A percentile compares a stretch with the other conserved stretches of the same genome.
These are phyloP conservation scores for Napeogenes sylphis DNA, from an alignment of 2,888 invertebrate genomes.

Conservation along the genomic window DNA sequence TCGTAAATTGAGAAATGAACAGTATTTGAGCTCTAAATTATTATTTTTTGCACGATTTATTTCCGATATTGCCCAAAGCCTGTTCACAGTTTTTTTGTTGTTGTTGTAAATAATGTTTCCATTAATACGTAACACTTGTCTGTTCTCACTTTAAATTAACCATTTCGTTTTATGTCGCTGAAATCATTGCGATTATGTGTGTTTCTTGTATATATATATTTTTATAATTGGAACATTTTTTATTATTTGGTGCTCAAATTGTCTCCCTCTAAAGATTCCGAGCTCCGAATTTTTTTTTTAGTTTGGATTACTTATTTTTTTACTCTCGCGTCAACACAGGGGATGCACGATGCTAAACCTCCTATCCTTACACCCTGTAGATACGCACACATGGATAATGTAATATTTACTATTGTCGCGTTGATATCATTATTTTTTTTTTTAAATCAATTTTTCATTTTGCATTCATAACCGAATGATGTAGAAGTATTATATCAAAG, in stretches of 20 bases:
- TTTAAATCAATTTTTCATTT: constrained; percentile 24
- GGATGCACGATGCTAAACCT: constrained; percentile 76
- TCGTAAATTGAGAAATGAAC: constrained; percentile 45
- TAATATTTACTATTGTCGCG: constrained; percentile 20
- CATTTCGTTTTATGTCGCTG: constrained; percentile 61
- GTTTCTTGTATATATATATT: constrained; percentile 39
- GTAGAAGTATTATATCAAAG: constrained; percentile 45
- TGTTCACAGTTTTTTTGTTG: constrained; percentile 33
- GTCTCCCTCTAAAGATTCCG: constrained; percentile 75
- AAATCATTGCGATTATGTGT: constrained; percentile 49
- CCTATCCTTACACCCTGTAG: constrained; percentile 54
- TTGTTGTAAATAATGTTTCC: constrained; percentile 55
- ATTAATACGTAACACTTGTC: constrained; percentile 54
- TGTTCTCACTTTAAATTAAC: constrained; percentile 61
- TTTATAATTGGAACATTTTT: constrained; percentile 32
- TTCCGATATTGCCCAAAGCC: constrained; percentile 31
- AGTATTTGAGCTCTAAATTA: constrained; percentile 45
- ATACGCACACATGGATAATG: constrained; percentile 38
- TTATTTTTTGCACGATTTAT: constrained; percentile 31
- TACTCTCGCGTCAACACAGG: constrained; percentile 72
- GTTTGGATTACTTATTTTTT: constrained; percentile 51
- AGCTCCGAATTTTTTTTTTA: constrained; percentile 53
- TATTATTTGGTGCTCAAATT: constrained; percentile 56
- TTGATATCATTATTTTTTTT: constrained; percentile 19
- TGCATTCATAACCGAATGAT: constrained; percentile 33